Percentiles rank a stretch among this genome's conserved stretches.
Conservation (phyloP, 2,113 vertebrate species). For the Cavia porcellus region DNA sequence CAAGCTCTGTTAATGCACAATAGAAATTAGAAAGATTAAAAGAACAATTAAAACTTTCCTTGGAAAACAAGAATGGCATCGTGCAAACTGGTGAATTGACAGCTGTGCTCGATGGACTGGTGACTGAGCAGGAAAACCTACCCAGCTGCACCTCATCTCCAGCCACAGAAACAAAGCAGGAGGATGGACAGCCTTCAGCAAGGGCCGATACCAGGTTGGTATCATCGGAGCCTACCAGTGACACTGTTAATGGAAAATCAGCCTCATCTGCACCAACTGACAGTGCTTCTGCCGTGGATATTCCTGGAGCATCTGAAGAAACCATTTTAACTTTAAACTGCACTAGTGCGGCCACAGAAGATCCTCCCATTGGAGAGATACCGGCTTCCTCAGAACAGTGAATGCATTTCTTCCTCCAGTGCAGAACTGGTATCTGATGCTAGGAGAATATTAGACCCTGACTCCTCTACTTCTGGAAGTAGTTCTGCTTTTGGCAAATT, state of each 20-base stretch:
- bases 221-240: constrained; percentile 86
- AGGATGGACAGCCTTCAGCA: constrained; percentile 90
- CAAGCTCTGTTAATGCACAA: constrained; percentile 95
- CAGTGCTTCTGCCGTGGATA: constrained; percentile 74
- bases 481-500: constrained; percentile 92
- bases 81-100: constrained; percentile 95
- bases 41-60: constrained; percentile 95
- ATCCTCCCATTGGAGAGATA: constrained; percentile 83
- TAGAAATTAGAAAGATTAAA: constrained; percentile 97
- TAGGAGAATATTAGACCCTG: constrained; percentile 82
- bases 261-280: constrained; percentile 82
- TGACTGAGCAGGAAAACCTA: constrained; percentile 89
- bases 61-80: constrained; percentile 95
- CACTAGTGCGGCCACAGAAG: constrained; percentile 81
- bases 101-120: constrained; percentile 95
- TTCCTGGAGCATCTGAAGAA: constrained; percentile 82
- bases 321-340: constrained; percentile 81
- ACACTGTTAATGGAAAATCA: constrained; percentile 92
- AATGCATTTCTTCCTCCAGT: constrained; percentile 64
- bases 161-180: constrained; percentile 95
- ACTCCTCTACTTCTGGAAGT: constrained; percentile 79
- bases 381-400: background rate
- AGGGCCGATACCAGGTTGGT: constrained; percentile 90
- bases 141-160: constrained; percentile 90
- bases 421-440: constrained; percentile 80